These are phyloP conservation scores for Urocyon cinereoargenteus DNA, from an alignment of 2,797 vertebrate species.

Conservation along the genomic window DNA sequence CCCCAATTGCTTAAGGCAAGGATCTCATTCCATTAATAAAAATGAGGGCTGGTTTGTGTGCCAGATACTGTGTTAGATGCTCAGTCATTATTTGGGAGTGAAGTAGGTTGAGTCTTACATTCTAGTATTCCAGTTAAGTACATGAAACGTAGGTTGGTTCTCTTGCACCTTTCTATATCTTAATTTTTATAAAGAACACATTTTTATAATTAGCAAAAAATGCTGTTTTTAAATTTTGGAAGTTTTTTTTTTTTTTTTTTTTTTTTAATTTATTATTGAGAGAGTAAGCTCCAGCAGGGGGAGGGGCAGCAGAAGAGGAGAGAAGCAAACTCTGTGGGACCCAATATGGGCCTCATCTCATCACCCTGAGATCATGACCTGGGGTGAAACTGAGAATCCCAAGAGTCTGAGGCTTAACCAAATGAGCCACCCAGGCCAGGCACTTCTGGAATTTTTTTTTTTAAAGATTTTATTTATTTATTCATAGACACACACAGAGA, in stretches of 20 bases:
- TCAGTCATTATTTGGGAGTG: background rate
- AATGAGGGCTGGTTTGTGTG: background rate
- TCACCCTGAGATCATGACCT: background rate
- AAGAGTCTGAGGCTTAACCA: background rate
- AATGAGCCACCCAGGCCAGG: background rate
- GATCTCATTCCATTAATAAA: background rate
- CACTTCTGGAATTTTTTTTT: background rate
- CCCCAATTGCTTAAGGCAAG: background rate
- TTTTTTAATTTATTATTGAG: background rate
- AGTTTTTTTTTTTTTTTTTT: background rate
- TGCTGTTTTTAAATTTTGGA: background rate
- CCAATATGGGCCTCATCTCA: background rate
- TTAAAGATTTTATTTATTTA: too few species aligned
- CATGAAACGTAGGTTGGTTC: constrained; percentile 43
- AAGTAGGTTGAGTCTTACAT: background rate
- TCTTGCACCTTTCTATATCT: background rate
- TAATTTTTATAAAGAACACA: background rate
- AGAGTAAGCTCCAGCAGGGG: background rate
- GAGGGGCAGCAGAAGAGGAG: background rate
- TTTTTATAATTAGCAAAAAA: constrained; percentile 23
- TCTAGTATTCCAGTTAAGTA: background rate
- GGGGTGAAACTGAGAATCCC: background rate
- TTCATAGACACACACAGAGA: too few species aligned
- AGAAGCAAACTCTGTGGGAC: background rate
- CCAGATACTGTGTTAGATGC: background rate